Percentiles rank a stretch among this genome's conserved stretches.
Conservation (phyloP, 2,888 invertebrate genomes). For the Neoitamus cyanurus region DNA sequence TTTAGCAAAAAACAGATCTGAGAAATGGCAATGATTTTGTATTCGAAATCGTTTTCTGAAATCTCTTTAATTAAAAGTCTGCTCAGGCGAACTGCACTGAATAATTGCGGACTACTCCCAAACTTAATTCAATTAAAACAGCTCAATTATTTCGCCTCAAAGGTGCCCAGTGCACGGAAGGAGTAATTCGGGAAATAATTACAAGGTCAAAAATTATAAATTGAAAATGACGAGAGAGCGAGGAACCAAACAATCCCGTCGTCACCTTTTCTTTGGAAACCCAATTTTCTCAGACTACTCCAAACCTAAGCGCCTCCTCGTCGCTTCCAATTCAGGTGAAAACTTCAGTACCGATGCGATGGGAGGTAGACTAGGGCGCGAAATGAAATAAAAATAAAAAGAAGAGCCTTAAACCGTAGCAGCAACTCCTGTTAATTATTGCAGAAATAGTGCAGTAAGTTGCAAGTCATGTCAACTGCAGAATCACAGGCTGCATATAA, state of each 20-base stretch:
- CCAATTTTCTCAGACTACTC: background rate
- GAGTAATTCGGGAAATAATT: background rate
- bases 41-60: background rate
- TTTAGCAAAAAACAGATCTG: too few relatives aligned
- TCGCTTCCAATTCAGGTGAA: background rate
- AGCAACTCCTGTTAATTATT: background rate
- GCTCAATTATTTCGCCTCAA: background rate
- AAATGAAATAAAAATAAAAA: background rate
- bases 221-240: background rate
- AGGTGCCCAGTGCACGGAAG: background rate
- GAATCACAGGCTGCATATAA: constrained; percentile 8
- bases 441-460: constrained; percentile 4
- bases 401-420: background rate
- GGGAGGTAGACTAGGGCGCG: background rate
- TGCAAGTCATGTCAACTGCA: constrained; percentile 7
- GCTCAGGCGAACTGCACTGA: background rate
- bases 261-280: background rate
- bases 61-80: background rate
- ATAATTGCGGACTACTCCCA: background rate
- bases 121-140: background rate
- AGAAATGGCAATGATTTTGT: too few relatives aligned
- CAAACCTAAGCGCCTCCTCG: background rate
- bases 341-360: background rate
- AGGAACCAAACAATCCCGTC: background rate
- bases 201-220: background rate